Percentiles rank a stretch among this genome's conserved stretches.
Conservation (phyloP, 2,113 vertebrate species). For the Sorex fumeus region DNA sequence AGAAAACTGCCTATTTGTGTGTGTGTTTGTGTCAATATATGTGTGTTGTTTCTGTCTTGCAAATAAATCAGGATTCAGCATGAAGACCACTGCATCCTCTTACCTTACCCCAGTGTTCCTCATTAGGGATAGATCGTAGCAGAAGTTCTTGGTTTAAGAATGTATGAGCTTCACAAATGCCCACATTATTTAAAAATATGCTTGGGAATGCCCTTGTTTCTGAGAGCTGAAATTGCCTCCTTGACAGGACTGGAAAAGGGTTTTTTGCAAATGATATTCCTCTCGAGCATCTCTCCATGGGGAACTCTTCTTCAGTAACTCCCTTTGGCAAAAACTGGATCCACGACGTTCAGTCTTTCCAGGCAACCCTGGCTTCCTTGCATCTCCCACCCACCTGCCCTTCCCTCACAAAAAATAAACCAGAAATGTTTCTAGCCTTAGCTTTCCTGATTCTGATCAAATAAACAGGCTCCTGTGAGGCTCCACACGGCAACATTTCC, state of each 20-base stretch:
- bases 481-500: not conserved
- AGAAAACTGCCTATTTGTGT: not conserved
- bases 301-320: slow-evolving; percentile 45
- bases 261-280: slow-evolving; percentile 64
- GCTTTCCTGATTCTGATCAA: slow-evolving; percentile 47
- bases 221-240: slow-evolving; percentile 48
- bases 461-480: slow-evolving; percentile 28
- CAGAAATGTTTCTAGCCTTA: slow-evolving; percentile 62
- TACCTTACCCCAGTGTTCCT: slow-evolving; percentile 59
- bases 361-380: slow-evolving; percentile 5
- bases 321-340: slow-evolving; percentile 51
- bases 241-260: slow-evolving; percentile 33
- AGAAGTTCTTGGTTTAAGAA: slow-evolving; percentile 60
- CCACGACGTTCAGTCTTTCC: slow-evolving; percentile 58
- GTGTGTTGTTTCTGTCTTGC: not conserved
- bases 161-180: slow-evolving; percentile 61
- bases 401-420: not conserved
- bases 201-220: slow-evolving; percentile 58
- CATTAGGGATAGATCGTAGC: slow-evolving; percentile 54
- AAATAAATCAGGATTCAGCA: slow-evolving; percentile 51
- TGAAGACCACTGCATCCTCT: slow-evolving; percentile 51
- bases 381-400: not conserved
- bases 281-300: slow-evolving; percentile 59
- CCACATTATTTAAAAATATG: slow-evolving; percentile 70
- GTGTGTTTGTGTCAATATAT: not conserved